Evolutionary conservation across 2,888 invertebrate genomes (phyloP), one percentile per base, ranked within the genome.

Genomic region (Torymus tubicola): DNA sequence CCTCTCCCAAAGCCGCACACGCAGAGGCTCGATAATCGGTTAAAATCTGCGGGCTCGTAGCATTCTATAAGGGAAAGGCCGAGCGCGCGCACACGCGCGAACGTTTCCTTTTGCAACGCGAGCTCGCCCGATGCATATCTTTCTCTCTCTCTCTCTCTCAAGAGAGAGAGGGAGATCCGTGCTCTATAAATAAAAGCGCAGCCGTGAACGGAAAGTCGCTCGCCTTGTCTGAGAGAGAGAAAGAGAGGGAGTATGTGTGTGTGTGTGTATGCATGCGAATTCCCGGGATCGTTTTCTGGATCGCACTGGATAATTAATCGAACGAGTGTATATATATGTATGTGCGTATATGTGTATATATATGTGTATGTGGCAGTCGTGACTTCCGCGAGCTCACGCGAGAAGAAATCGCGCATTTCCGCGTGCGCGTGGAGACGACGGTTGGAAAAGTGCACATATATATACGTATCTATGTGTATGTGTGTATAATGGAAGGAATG

Each of bases 181-280:
- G 80, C 83, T 81, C 88, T 89, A 89, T 89, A 89, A 89, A 90
- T 89, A 89, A 88, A 86, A 86, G 86, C 88, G 87, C 57, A 64
- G 24, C 88, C 87, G 87, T 87, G 88, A 89, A 88, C 88, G 88
- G 88, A 89, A 89, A 89, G 89, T 89, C 87, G 90, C 87, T 90
- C 88, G 89, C 89, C 89, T 89, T 90, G 64, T 53, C 55, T 42
- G 42, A 42, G 42, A 42, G 42, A 42, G 42, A 42, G 31, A 31
- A 4, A 31, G 42, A 42, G 42, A 42, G 42, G 10, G 42, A 8
- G 42, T 1, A 8, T 8, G 8, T 42, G 42, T 42, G 42, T 42
- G 10, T 42, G 8, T 42, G 42, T 42, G 10, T 42, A 21, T 42
- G 58, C 18, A 60, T n/a, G 88, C 85, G 86, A 88, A 89, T 89